These are phyloP conservation scores for Nibea albiflora DNA, from an alignment of 2,113 vertebrate genomes.

Conservation along the genomic window DNA sequence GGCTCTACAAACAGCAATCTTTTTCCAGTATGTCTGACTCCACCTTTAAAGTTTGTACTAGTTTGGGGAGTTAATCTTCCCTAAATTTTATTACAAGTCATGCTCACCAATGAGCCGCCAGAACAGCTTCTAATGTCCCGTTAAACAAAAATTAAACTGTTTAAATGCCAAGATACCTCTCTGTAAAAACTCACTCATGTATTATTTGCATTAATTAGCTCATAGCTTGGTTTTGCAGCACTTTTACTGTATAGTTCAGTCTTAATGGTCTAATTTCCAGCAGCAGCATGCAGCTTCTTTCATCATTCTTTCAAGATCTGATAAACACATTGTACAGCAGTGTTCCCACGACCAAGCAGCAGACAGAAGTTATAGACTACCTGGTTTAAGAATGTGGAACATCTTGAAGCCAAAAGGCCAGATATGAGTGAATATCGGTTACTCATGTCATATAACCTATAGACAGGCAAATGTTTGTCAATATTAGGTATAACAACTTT, in stretches of 20 bases:
- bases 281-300: neutral
- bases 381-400: neutral
- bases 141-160: neutral
- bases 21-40: too few species aligned
- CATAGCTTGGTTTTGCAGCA: neutral
- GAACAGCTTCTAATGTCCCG: neutral
- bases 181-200: too few species aligned
- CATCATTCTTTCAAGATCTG: neutral
- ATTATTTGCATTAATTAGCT: neutral
- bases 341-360: neutral
- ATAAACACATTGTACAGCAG: neutral
- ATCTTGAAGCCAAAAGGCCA: neutral
- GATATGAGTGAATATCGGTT: neutral
- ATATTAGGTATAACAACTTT: neutral
- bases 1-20: too few species aligned
- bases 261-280: neutral
- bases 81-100: neutral
- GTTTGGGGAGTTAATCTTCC: neutral
- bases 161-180: too few species aligned
- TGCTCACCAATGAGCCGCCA: neutral
- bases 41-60: too few species aligned
- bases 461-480: neutral
- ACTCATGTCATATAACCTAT: too few species aligned
- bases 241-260: too few species aligned
- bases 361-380: neutral